Conservation (phyloP, 2,113 vertebrate species). For the Zeus faber region DNA sequence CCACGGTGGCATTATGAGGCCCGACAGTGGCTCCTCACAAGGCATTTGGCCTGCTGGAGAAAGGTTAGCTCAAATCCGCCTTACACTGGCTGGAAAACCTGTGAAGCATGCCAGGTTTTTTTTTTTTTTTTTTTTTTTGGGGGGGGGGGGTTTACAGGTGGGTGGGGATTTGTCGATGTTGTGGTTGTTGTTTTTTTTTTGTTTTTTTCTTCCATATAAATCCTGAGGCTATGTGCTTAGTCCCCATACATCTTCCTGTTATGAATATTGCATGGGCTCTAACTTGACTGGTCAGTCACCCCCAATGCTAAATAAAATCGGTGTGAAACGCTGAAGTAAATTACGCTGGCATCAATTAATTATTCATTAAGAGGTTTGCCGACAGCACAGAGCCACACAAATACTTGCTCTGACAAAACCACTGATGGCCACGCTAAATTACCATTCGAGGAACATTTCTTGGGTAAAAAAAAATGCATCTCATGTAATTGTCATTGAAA, state of each 20-base stretch:
- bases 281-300: slow-evolving; percentile 51
- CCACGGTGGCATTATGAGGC: slow-evolving; percentile 44
- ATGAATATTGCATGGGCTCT: slow-evolving; percentile 72
- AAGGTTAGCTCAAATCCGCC: slow-evolving; percentile 55
- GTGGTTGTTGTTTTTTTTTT: too few relatives aligned
- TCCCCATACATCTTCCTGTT: slow-evolving; percentile 46
- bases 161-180: slow-evolving; percentile 52
- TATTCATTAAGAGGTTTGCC: slow-evolving; percentile 70
- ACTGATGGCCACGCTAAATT: slow-evolving; percentile 52
- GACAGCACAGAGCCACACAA: slow-evolving; percentile 41
- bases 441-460: slow-evolving; percentile 54
- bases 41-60: slow-evolving; percentile 49
- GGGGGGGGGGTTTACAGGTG: slow-evolving; percentile 17
- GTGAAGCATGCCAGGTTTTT: slow-evolving; percentile 40
- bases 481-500: slow-evolving; percentile 57
- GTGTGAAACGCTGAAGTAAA: slow-evolving; percentile 61
- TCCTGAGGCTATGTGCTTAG: slow-evolving; percentile 49
- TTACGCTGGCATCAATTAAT: slow-evolving; percentile 70
- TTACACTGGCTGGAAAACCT: slow-evolving; percentile 29
- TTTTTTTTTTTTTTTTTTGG: slow-evolving; percentile 22
- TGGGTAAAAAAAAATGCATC: slow-evolving; percentile 48
- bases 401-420: slow-evolving; percentile 58
- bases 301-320: slow-evolving; percentile 64
- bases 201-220: slow-evolving; percentile 54
- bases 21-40: slow-evolving; percentile 44